These are phyloP conservation scores for Typhlomys cinereus DNA, from an alignment of 2,113 vertebrate species.

Conservation along the genomic window DNA sequence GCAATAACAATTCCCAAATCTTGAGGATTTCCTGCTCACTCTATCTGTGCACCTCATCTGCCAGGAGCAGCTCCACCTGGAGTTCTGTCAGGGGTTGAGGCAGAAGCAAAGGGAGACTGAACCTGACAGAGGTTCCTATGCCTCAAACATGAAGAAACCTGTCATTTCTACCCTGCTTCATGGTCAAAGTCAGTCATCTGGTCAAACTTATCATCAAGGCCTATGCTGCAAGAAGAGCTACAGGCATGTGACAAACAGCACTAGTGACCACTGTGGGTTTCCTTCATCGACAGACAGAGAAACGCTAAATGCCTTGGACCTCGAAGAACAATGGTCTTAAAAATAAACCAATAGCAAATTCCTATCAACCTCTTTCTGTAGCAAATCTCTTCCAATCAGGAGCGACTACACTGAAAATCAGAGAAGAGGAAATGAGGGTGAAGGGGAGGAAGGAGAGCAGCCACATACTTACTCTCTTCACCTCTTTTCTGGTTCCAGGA, in stretches of 20 bases:
- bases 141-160: background rate
- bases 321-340: background rate
- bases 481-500: background rate
- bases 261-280: background rate
- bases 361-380: background rate
- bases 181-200: background rate
- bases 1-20: background rate
- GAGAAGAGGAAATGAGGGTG: background rate
- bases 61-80: background rate
- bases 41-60: background rate
- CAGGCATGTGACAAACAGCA: background rate
- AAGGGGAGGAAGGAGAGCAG: background rate
- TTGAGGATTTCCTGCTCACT: background rate
- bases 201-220: background rate
- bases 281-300: background rate
- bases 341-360: background rate
- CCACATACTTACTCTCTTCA: accelerated
- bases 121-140: background rate
- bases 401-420: background rate
- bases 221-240: background rate
- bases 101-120: background rate
- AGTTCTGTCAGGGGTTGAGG: background rate
- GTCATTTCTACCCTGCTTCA: background rate
- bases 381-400: background rate
- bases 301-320: background rate